Evolutionary conservation across 64 coral and sea anemone species (phyloP).

Genomic region (Platygyra sinensis): DNA sequence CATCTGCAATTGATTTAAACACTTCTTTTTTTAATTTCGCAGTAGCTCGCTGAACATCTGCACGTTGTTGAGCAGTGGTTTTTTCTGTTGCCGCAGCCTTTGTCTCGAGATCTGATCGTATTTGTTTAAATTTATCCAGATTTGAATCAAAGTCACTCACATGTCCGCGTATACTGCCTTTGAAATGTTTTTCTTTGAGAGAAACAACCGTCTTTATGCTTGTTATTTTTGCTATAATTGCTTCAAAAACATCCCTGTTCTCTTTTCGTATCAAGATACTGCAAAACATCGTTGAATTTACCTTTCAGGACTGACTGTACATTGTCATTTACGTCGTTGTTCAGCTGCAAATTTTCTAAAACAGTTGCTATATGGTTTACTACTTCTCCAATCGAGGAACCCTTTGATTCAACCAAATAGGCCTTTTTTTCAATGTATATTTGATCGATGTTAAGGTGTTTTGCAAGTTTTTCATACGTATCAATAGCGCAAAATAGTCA

Average conservation of each 20-base stretch:
- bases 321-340: too few species aligned
- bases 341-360: too few species aligned
- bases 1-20: conserved; percentile 13
- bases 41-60: background rate
- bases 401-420: too few species aligned
- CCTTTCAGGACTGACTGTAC: conserved; percentile 17
- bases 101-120: background rate
- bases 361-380: too few species aligned
- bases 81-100: conserved; percentile 18
- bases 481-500: too few species aligned
- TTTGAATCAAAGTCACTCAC: background rate
- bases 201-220: background rate
- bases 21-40: background rate
- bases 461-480: too few species aligned
- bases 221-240: conserved; percentile 47
- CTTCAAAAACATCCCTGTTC: conserved; percentile 33
- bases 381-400: too few species aligned
- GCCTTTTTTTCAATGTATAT: too few species aligned
- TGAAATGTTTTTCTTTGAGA: background rate
- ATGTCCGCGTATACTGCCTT: background rate
- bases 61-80: conserved; percentile 7
- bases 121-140: background rate
- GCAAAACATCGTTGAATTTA: conserved; percentile 26
- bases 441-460: too few species aligned
- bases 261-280: conserved; percentile 45